Conservation (phyloP, 2,113 vertebrate genomes). For the Cyanistes caeruleus region DNA sequence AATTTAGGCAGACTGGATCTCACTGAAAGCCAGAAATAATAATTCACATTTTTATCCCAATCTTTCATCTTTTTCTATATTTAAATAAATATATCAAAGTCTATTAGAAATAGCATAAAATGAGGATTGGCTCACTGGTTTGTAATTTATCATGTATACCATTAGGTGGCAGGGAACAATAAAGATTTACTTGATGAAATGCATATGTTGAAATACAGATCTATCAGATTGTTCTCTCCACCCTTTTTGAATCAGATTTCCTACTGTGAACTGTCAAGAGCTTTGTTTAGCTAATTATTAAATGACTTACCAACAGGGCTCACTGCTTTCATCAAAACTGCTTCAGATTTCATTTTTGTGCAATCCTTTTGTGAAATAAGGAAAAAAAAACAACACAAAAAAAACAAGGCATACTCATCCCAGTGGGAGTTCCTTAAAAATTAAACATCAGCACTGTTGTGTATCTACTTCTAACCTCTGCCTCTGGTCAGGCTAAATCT, state of each 20-base stretch:
- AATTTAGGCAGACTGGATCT: neutral
- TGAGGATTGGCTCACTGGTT: neutral
- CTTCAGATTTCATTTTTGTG: neutral
- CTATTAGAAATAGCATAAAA: neutral
- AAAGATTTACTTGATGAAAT: neutral
- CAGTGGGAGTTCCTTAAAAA: neutral
- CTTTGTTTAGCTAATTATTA: slow-evolving; percentile 26
- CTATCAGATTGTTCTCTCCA: neutral
- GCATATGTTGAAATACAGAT: neutral
- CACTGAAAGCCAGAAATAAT: neutral
- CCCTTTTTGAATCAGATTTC: slow-evolving; percentile 26
- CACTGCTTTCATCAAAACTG: neutral
- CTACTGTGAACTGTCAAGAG: slow-evolving; percentile 12
- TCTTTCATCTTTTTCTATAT: neutral
- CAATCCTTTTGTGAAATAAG: neutral
- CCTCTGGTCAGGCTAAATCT: neutral
- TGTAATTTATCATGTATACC: neutral
- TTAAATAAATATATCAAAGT: neutral
- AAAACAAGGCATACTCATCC: neutral
- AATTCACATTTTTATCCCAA: neutral
- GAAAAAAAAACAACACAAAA: neutral
- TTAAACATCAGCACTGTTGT: neutral
- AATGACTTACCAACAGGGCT: neutral
- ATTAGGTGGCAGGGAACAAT: slow-evolving; percentile 58
- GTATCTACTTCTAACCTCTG: neutral